Conservation (phyloP, 2,888 invertebrate genomes). For the Hofmannophila pseudospretella region DNA sequence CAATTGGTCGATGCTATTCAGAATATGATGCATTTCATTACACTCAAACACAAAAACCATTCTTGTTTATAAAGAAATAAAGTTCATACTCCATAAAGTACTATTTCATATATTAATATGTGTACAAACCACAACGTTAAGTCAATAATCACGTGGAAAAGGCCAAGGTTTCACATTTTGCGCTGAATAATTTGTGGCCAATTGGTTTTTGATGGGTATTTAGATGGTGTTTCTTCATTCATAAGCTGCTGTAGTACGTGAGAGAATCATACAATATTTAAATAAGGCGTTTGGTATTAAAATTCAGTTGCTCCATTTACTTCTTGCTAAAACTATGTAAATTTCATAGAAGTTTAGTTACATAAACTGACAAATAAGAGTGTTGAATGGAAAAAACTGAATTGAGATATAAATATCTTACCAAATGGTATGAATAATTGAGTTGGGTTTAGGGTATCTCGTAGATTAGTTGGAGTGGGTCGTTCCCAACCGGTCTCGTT, state of each 20-base stretch:
- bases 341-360: background rate
- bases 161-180: conserved; percentile 64
- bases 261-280: conserved; percentile 15
- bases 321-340: background rate
- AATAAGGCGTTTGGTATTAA: background rate
- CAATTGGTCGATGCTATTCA: conserved; percentile 39
- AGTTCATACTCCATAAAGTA: conserved; percentile 27
- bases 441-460: background rate
- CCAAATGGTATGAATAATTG: conserved; percentile 2
- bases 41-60: conserved; percentile 23
- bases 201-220: conserved; percentile 61
- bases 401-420: conserved; percentile 1
- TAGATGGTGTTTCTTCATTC: conserved; percentile 32
- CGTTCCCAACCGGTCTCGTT: conserved; percentile 41
- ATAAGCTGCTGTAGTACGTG: conserved; percentile 18
- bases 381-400: background rate
- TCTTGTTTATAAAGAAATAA: conserved; percentile 32
- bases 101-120: conserved; percentile 41
- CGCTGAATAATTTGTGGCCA: conserved; percentile 54
- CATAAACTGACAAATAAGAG: background rate
- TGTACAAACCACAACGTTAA: conserved; percentile 40
- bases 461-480: background rate
- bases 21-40: conserved; percentile 41
- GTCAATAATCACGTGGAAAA: conserved; percentile 52
- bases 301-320: too few species aligned